Evolutionary conservation across 2,113 vertebrate genomes (phyloP).

Genomic region (Elaphurus davidianus): DNA sequence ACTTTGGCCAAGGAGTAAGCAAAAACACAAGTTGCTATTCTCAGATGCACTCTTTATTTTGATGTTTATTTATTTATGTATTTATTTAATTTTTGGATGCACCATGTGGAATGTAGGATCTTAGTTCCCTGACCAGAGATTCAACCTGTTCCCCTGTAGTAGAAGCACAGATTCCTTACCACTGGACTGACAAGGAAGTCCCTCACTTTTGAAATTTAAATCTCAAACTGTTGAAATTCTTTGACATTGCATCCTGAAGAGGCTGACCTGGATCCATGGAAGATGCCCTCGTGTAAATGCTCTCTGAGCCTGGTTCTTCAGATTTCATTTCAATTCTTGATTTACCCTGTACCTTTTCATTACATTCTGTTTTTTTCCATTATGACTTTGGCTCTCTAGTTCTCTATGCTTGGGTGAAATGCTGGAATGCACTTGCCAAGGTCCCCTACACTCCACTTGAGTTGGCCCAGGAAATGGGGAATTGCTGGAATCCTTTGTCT

Average conservation of each 20-base stretch:
- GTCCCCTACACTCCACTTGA: background rate
- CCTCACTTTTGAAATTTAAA: background rate
- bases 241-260: background rate
- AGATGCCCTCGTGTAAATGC: background rate
- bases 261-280: background rate
- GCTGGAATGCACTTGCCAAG: background rate
- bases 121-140: background rate
- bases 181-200: background rate
- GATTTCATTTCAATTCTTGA: background rate
- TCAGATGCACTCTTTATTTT: background rate
- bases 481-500: background rate
- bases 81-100: background rate
- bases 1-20: background rate
- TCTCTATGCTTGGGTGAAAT: background rate
- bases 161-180: background rate
- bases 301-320: background rate
- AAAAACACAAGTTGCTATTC: background rate
- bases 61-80: background rate
- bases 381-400: background rate
- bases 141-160: background rate
- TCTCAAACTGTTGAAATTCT: background rate
- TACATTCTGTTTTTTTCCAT: background rate
- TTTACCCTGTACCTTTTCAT: background rate
- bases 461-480: background rate
- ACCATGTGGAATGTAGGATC: background rate